Conservation (phyloP, 2,113 vertebrate species). For the Miniopterus natalensis region DNA sequence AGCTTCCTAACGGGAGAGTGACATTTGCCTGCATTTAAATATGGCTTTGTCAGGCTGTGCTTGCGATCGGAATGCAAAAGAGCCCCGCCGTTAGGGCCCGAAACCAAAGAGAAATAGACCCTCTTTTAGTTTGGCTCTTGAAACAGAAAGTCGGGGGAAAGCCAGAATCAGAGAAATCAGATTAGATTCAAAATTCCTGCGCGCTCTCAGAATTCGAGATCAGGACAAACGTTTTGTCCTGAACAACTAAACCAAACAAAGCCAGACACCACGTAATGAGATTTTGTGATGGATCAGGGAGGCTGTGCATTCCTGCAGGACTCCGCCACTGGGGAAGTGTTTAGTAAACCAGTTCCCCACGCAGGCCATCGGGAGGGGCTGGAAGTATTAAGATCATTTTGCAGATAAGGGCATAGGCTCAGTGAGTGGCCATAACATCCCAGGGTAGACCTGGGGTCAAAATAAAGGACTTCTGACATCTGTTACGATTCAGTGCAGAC, state of each 20-base stretch:
- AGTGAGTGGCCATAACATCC: not conserved
- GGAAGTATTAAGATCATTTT: not conserved
- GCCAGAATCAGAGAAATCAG: constrained; percentile 74
- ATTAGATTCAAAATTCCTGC: constrained; percentile 76
- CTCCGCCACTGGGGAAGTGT: not conserved
- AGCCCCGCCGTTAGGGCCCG: constrained; percentile 23
- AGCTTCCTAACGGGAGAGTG: constrained; percentile 74
- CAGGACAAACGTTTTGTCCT: constrained; percentile 58
- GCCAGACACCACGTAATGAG: constrained; percentile 14
- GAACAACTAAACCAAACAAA: constrained; percentile 49
- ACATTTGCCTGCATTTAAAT: constrained; percentile 78
- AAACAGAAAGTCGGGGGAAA: constrained; percentile 73
- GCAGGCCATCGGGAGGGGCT: not conserved
- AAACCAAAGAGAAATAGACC: constrained; percentile 75
- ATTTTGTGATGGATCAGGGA: not conserved
- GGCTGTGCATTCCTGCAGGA: not conserved
- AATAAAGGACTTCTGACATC: not conserved
- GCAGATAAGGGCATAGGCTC: not conserved
- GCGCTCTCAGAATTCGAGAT: constrained; percentile 57
- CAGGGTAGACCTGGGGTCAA: not conserved
- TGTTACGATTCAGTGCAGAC: not conserved
- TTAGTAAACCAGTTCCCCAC: not conserved
- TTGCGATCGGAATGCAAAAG: constrained; percentile 71
- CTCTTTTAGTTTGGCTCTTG: constrained; percentile 71
- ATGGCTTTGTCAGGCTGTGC: constrained; percentile 74